Conservation (phyloP, 1,140 invertebrate genomes). For the Sycophila sp. region DNA sequence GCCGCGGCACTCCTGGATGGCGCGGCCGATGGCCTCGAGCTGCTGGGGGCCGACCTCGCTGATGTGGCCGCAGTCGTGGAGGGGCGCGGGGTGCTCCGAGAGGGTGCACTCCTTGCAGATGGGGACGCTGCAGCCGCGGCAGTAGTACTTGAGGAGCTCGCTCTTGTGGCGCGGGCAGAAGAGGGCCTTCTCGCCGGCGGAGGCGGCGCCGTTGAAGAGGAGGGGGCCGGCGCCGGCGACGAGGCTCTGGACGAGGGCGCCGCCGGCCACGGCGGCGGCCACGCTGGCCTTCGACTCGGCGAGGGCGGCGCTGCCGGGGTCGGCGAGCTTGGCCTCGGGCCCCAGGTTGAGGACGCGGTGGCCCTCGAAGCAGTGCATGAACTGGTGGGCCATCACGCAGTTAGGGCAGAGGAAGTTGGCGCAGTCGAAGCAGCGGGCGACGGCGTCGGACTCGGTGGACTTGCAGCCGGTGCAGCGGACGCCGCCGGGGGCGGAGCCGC, state of each 20-base stretch:
- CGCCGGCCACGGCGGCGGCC: conserved; percentile 38
- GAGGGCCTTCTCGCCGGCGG: conserved; percentile 75
- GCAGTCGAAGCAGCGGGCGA: conserved; percentile 94
- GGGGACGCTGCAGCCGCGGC: conserved; percentile 86
- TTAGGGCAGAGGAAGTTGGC: conserved; percentile 94
- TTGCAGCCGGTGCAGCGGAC: conserved; percentile 89
- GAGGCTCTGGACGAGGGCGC: conserved; percentile 74
- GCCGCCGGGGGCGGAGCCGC: conserved; percentile 46
- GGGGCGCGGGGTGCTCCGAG: conserved; percentile 84
- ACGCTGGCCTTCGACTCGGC: background rate
- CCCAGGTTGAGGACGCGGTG: conserved; percentile 86
- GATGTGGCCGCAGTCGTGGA: conserved; percentile 88
- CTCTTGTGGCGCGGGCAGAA: conserved; percentile 85
- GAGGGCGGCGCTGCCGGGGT: conserved; percentile 43
- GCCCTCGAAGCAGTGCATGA: conserved; percentile 98
- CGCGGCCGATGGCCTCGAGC: conserved; percentile 81
- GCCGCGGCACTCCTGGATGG: conserved; percentile 83
- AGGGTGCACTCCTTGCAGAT: conserved; percentile 95
- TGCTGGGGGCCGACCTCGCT: conserved; percentile 84
- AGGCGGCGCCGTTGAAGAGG: background rate
- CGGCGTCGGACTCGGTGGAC: conserved; percentile 84
- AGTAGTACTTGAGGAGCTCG: conserved; percentile 91
- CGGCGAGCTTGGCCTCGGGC: conserved; percentile 70
- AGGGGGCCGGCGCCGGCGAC: conserved; percentile 29
- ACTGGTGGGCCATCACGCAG: conserved; percentile 97